phyloP scores from a whole-genome alignment of 92 coral and sea anemone species.

The Siderastrea siderea region DNA sequence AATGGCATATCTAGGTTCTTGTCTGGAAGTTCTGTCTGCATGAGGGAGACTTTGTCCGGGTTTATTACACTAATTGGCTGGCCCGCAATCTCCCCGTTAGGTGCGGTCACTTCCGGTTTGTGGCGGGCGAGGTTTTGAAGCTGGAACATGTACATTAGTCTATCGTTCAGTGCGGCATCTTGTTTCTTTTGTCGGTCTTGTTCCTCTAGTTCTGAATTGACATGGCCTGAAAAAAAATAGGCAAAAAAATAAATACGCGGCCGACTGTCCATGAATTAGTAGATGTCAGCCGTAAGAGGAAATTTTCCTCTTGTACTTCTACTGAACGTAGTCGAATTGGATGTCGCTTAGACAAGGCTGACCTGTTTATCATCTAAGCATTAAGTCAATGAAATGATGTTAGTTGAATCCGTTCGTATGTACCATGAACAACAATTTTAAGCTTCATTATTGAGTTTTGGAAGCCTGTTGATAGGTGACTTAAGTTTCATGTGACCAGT shows the following conservation, averaged over 20 bases:
- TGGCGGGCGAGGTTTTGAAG: constrained; percentile 65
- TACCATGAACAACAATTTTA: too few relatives aligned
- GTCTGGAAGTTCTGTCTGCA: constrained; percentile 80
- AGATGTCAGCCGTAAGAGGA: too few relatives aligned
- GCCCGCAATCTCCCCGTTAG: constrained; percentile 80
- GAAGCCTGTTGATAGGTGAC: too few relatives aligned
- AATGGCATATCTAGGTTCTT: constrained; percentile 84
- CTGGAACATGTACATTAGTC: constrained; percentile 65
- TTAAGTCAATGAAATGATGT: too few relatives aligned
- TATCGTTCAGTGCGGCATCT: constrained; percentile 73
- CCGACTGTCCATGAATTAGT: too few relatives aligned
- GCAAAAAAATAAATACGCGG: not conserved
- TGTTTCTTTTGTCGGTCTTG: constrained; percentile 69
- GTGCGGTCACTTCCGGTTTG: constrained; percentile 44
- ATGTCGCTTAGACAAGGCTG: too few relatives aligned
- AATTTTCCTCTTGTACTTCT: too few relatives aligned
- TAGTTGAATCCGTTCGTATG: too few relatives aligned
- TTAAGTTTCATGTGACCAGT: too few relatives aligned
- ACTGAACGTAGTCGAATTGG: too few relatives aligned
- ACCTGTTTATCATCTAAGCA: too few relatives aligned
- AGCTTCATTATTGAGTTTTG: too few relatives aligned
- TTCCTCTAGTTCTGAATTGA: constrained; percentile 82
- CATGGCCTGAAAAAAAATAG: constrained; percentile 59
- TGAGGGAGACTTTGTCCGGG: constrained; percentile 88
- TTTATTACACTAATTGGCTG: constrained; percentile 88